Evolutionary conservation across 2,113 vertebrate genomes (phyloP), one percentile per base, ranked within the genome.

Genomic region (Atherinomorus stipes): DNA sequence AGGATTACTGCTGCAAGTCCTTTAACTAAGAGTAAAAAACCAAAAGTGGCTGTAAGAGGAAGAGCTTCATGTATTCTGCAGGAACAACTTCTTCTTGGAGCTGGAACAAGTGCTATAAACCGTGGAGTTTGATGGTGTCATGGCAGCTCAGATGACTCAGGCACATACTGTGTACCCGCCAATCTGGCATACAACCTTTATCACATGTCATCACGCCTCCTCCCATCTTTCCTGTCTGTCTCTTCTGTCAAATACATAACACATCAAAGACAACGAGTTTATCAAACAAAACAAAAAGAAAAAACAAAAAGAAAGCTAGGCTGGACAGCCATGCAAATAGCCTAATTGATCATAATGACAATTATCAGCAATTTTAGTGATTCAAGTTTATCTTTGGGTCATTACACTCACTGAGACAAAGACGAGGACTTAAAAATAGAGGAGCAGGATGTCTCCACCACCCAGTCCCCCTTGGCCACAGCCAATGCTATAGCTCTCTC

Each of bases 131-230:
- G 71, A 69, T 74, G 84, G 88, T 78, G 78, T 78, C 23, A 60
- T 76, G 52, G 78, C 71, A 7, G 81, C 82, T 77, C 66, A 45
- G 81, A 87, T 90, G 90, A 91, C 79, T 91, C 86, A 89, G 84
- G 51, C 66, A 0, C 80, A 83, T 76, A 26, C 83, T 85, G 86
- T 91, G 88, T 83, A 84, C 84, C 83, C 83, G 69, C 74, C 88
- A 91, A 91, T 88, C 86, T 90, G 90, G 86, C 84, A 77, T 65
- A 78, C 84, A 83, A 85, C 86, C 85, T 87, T 89, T 82, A 71
- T 90, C 76, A 72, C 81, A 88, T 85, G 79, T 72, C 81, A 79
- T 90, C 72, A 75, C 69, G 81, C 86, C 86, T 90, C 84, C 83
- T 87, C 53, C 80, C 81, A 86, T 89, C 85, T 76, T 82, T 74